Conservation (phyloP, 2,888 invertebrate genomes). For the Colletes collaris region DNA sequence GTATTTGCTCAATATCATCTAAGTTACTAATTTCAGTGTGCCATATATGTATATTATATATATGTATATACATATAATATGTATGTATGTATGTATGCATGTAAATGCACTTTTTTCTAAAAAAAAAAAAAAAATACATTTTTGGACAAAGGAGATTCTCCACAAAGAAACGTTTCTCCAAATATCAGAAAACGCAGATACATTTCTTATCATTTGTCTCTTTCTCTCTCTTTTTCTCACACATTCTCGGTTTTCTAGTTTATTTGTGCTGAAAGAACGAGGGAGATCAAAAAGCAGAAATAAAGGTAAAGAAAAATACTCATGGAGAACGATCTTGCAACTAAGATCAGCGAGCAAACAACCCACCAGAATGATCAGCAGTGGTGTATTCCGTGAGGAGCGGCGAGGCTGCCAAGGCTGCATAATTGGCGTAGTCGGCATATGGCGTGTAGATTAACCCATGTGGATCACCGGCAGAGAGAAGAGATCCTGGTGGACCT, state of each 20-base stretch:
- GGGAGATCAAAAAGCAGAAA: constrained; percentile 18
- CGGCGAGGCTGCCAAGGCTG: constrained; percentile 91
- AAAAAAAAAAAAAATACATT: neutral
- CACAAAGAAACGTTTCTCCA: constrained; percentile 19
- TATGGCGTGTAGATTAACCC: constrained; percentile 95
- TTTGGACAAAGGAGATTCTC: constrained; percentile 19
- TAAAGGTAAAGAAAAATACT: constrained; percentile 29
- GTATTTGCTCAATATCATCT: neutral
- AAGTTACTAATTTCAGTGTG: neutral
- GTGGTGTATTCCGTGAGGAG: constrained; percentile 92
- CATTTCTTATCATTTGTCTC: constrained; percentile 9
- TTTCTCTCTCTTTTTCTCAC: constrained; percentile 9
- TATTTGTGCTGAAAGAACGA: constrained; percentile 1
- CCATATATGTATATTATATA: neutral
- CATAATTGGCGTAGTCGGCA: constrained; percentile 95
- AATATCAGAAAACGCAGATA: constrained; percentile 13
- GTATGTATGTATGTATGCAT: too few relatives aligned
- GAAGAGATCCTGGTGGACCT: constrained; percentile 87
- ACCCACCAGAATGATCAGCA: constrained; percentile 98
- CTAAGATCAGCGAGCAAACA: constrained; percentile 91
- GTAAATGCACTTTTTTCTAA: neutral
- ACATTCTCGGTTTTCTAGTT: constrained; percentile 4
- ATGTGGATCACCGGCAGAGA: constrained; percentile 89
- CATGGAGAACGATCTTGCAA: constrained; percentile 78
- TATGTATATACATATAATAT: too few relatives aligned